phyloP scores from a whole-genome alignment of 1,140 invertebrate species.

The Danaus melanippus region DNA sequence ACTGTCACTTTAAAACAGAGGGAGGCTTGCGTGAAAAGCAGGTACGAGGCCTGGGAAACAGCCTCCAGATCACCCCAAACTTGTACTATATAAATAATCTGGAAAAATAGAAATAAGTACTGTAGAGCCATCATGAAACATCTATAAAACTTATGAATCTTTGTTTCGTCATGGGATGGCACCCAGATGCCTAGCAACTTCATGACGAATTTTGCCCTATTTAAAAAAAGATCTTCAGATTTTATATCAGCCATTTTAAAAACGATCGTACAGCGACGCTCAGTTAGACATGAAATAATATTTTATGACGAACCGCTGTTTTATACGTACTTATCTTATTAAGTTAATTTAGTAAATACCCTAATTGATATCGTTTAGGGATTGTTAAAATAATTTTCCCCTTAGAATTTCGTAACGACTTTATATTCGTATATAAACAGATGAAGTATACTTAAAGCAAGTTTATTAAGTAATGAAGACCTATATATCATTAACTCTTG shows the following conservation, averaged over 20 bases:
- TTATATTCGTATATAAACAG: too few species aligned
- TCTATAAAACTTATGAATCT: constrained; percentile 32
- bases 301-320: constrained; percentile 3
- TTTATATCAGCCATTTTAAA: constrained; percentile 17
- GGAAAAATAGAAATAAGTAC: constrained; percentile 53
- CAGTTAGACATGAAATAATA: neutral
- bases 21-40: constrained; percentile 58
- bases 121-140: constrained; percentile 53
- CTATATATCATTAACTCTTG: too few species aligned
- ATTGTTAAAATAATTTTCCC: constrained; percentile 10
- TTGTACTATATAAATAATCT: constrained; percentile 49
- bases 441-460: too few species aligned
- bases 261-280: neutral
- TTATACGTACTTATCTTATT: constrained; percentile 17
- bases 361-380: constrained; percentile 20
- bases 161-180: constrained; percentile 30
- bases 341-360: constrained; percentile 26
- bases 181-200: constrained; percentile 54
- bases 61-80: constrained; percentile 58
- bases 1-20: constrained; percentile 59
- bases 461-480: too few species aligned
- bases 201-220: constrained; percentile 56
- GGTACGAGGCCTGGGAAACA: constrained; percentile 48
- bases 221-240: constrained; percentile 47
- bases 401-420: neutral